Conservation (phyloP, 2,888 invertebrate genomes). For the Cantharis nigra region DNA sequence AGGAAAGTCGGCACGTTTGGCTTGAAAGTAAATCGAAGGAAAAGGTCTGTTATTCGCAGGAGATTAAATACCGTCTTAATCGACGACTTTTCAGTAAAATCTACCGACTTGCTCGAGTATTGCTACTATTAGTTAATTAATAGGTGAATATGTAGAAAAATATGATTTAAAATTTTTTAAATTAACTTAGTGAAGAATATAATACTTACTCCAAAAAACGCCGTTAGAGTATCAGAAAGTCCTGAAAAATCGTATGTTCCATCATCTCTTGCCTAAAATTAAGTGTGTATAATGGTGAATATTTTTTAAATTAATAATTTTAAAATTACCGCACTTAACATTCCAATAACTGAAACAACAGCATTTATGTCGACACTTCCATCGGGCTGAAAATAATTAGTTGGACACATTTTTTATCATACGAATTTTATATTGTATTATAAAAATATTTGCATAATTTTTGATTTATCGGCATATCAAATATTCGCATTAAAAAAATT, state of each 20-base stretch:
- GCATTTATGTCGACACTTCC: constrained; percentile 54
- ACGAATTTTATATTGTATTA: background rate
- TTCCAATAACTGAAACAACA: constrained; percentile 51
- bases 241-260: constrained; percentile 54
- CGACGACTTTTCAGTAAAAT: no score
- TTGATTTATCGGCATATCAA: background rate
- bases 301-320: background rate
- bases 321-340: constrained; percentile 51
- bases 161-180: no score
- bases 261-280: constrained; percentile 51
- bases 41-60: no score
- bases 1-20: no score
- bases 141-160: no score
- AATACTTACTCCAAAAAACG: constrained; percentile 45
- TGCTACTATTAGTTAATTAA: no score
- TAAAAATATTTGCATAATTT: background rate
- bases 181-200: background rate
- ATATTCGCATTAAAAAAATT: background rate
- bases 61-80: no score
- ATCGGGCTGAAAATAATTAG: constrained; percentile 47
- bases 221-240: constrained; percentile 47
- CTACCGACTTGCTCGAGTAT: no score
- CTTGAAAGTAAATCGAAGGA: no score
- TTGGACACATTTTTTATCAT: constrained; percentile 3
- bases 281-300: background rate